Evolutionary conservation across 2,888 invertebrate genomes (phyloP).

Genomic region (Macaria notata): DNA sequence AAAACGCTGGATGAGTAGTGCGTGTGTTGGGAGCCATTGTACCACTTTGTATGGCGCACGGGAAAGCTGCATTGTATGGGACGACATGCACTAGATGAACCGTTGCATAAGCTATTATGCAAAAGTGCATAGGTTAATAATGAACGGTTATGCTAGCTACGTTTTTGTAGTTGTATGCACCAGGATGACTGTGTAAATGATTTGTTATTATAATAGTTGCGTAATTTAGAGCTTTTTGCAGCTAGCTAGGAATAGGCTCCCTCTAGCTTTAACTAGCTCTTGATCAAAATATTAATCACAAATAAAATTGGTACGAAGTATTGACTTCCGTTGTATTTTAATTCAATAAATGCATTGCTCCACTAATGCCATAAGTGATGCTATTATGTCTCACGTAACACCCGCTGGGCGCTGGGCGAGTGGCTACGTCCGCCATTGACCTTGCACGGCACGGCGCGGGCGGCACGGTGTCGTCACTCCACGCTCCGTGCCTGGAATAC

Average conservation of each 20-base stretch:
- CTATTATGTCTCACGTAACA: too few relatives aligned
- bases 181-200: too few relatives aligned
- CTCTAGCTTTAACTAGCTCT: too few relatives aligned
- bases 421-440: constrained; percentile 19
- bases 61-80: constrained; percentile 23
- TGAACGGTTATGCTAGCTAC: constrained; percentile 1
- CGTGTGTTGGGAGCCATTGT: constrained; percentile 31
- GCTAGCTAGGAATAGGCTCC: too few relatives aligned
- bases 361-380: too few relatives aligned
- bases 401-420: too few relatives aligned
- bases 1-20: constrained; percentile 27
- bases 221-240: too few relatives aligned
- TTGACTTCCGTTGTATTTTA: too few relatives aligned
- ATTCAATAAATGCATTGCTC: too few relatives aligned
- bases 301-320: too few relatives aligned
- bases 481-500: constrained; percentile 18
- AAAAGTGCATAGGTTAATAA: constrained; percentile 20
- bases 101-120: constrained; percentile 12
- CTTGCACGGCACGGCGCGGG: not conserved
- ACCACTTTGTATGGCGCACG: constrained; percentile 11
- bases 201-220: too few relatives aligned
- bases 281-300: too few relatives aligned
- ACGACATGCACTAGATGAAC: constrained; percentile 5
- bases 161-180: not conserved
- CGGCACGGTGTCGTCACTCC: constrained; percentile 15